Evolutionary conservation across 2,797 vertebrate genomes (phyloP), one percentile per base, ranked within the genome.

Genomic region (Anas bahamensis): DNA sequence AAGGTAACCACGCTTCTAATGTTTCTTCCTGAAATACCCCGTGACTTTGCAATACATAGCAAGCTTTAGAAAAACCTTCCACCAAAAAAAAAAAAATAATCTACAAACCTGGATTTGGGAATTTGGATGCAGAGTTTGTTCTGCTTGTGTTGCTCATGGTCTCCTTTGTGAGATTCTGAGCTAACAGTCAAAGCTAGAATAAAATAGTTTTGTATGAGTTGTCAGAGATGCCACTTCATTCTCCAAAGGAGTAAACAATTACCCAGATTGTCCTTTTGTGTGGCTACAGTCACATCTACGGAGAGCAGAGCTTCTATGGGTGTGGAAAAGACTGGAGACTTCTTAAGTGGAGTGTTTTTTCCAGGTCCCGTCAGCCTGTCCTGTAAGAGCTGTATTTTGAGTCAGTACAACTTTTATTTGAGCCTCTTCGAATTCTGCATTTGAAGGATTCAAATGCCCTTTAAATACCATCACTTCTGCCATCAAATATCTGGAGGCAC

Each of bases 151-250:
- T 79, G 78, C 33, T 50, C 31, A 68, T 74, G 53, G 13, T 48
- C 48, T 39, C 70, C 66, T 78, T 63, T 53, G 63, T 71, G 60
- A 88, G 80, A 53, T 15, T 59, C 50, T 31, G 61, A 81, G 76
- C 28, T 77, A 46, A 41, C 23, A 85, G 72, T 63, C 68, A 94
- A 83, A 90, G 26, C 29, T 29, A 61, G 61, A 86, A 83, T 9
- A 85, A 87, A 83, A 48, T 17, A 55, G 48, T 81, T 93, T 66
- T 65, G 22, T 65, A 11, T 16, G 13, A 60, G 31, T 50, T 91
- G 85, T 83, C 80, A 89, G 83, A 89, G 56, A 92, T 83, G 56
- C 29, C 80, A 57, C 52, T 91, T 86, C 42, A 17, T 76, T 76
- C 60, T 86, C 68, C 52, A 53, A 53, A 91, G 60, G 60, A 52